Evolutionary conservation across 2,888 invertebrate species (phyloP), one percentile per base, ranked within the genome.

Genomic region (Parnassius smintheus): DNA sequence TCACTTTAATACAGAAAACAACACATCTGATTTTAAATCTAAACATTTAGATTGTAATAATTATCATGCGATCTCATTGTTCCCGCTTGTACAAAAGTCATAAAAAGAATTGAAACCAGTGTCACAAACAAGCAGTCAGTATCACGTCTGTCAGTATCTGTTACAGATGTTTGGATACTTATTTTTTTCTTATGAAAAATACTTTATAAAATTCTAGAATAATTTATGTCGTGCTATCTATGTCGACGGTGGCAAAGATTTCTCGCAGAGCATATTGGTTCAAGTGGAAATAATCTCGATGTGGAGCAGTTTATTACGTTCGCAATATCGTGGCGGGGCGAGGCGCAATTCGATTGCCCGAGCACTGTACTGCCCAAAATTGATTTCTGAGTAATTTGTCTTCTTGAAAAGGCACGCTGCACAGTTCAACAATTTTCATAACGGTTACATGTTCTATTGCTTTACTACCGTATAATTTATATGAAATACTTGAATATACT

Each of bases 291-390:
- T 82, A 81, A 82, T 81, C 78, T 74, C 66, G 75, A 66, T 71
- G 70, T 74, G 70, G 69, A 78, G 75, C 76, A 75, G 82, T 83
- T 85, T 85, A 85, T 85, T 85, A 82, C 79, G 80, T 81, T 82
- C 75, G 79, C 83, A 86, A 84, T 86, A 87, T 80, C 76, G 77
- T 59, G 71, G 70, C 71, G 65, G 70, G 65, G 70, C 70, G 68
- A 63, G 71, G 69, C 68, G 70, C 71, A 68, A 72, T 72, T 74
- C 77, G 72, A 80, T 78, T 75, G 71, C 70, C 68, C 70, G 70
- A 59, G 70, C 68, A 67, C 67, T 73, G 74, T 72, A 72, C 68
- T 72, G 71, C 67, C 72, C 72, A 76, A 80, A 76, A 82, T 82
- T 80, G 79, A 80, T 80, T 83, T 77, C 76, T 74, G 78, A 76